phyloP scores from a whole-genome alignment of 2,888 invertebrate genomes.

The Meiosimyza platycephala region DNA sequence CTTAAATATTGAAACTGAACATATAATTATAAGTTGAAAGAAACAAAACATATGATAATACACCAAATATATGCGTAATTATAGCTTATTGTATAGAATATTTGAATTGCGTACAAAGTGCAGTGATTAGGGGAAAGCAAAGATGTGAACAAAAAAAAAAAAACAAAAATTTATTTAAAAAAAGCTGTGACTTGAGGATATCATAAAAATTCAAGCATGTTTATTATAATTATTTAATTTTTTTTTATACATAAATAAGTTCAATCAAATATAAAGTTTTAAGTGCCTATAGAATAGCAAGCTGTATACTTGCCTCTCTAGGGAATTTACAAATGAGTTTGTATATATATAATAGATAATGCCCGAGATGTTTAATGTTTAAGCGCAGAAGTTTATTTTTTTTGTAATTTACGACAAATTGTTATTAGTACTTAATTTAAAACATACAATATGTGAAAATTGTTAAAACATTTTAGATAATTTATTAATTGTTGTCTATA shows the following conservation, averaged over 20 bases:
- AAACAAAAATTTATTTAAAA: constrained; percentile 4
- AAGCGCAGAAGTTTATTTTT: not conserved
- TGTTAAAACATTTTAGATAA: too few relatives aligned
- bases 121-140: constrained; percentile 10
- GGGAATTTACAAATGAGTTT: constrained; percentile 22
- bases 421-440: constrained; percentile 32
- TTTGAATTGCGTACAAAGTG: constrained; percentile 15
- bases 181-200: constrained; percentile 23
- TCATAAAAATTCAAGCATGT: not conserved
- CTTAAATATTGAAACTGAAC: not conserved
- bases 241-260: too few relatives aligned
- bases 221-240: not conserved
- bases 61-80: constrained; percentile 23
- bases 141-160: not conserved
- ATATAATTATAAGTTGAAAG: not conserved
- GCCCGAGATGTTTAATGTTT: not conserved
- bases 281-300: constrained; percentile 26
- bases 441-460: not conserved
- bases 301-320: constrained; percentile 16
- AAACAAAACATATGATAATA: not conserved
- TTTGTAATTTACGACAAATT: not conserved
- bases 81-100: not conserved
- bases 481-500: constrained; percentile 9
- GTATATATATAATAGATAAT: not conserved
- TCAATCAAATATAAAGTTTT: constrained; percentile 9